Evolutionary conservation across 2,888 invertebrate genomes (phyloP), one percentile per base, ranked within the genome.

Genomic region (Drosophila peninsularis): DNA sequence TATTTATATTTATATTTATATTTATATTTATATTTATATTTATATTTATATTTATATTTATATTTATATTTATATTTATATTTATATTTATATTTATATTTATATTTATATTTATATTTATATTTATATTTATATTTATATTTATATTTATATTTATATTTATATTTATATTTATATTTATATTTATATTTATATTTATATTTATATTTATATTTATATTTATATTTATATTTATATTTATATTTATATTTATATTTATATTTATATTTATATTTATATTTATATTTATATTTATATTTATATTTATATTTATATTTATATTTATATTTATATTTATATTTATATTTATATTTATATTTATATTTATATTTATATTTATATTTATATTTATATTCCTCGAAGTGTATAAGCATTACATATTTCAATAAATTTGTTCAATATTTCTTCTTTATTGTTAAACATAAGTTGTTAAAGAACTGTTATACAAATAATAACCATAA

Each of bases 401-500:
- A 49, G 49, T 49, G 32, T 19, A 9, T 41, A 19, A 13, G 11
- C 21, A 42, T 24, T 27, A 11, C 7, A 42, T 42, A 27, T 24
- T 27, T 10, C 17, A 45, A 21, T n/a, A 11, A 21, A 21, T 32
- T 34, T 42, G 6, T 1, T 11, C 27, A n/a, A 44, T 62, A 61
- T 36, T n/a, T 27, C 34, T 36, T 24, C 11, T 42, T 49, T 11
- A 32, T 24, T 32, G 32, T 9, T 34, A 13, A 44, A 13, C 42
- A 55, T 55, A 42, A 54, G 30, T 24, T 47, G 45, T 19, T 30
- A 9, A 9, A 17, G 37, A 17, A 9, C 17, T 36, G 34, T 24
- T 37, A 10, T 30, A 39, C 19, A 45, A n/a, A 32, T 49, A 50
- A 62, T 62, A 54, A 53, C 41, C 78, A 75, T 58, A 62, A 69